These are phyloP conservation scores for Protaetia brevitarsis DNA, from an alignment of 1,140 invertebrate genomes.

Conservation along the genomic window DNA sequence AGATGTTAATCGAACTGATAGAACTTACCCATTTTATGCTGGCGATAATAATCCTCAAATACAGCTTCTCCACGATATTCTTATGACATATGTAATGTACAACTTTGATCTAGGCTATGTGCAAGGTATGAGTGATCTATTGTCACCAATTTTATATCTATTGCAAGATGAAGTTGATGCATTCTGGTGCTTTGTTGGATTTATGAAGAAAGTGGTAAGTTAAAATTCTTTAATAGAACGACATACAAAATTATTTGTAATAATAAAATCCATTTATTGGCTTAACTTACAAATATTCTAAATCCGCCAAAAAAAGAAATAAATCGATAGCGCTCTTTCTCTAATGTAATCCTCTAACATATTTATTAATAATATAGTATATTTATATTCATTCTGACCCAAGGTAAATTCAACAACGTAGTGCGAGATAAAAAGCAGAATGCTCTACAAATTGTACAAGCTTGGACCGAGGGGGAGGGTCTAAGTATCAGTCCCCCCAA, in stretches of 20 bases:
- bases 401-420: too few species aligned
- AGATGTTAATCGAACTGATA: constrained; percentile 95
- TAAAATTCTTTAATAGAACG: not conserved
- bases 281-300: too few species aligned
- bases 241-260: not conserved
- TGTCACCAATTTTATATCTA: constrained; percentile 89
- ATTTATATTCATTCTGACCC: too few species aligned
- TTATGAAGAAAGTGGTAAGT: constrained; percentile 92
- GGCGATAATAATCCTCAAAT: constrained; percentile 91
- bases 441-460: too few species aligned
- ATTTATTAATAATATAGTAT: too few species aligned
- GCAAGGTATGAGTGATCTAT: constrained; percentile 95
- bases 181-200: constrained; percentile 99
- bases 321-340: too few species aligned
- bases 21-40: constrained; percentile 85
- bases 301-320: too few species aligned
- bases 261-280: too few species aligned
- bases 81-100: constrained; percentile 99
- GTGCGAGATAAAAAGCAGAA: too few species aligned
- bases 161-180: constrained; percentile 91
- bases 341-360: too few species aligned
- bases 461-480: too few species aligned
- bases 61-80: constrained; percentile 79
- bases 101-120: constrained; percentile 98
- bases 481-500: too few species aligned